Conservation (phyloP, 2,888 invertebrate genomes). For the Cephus runcator region DNA sequence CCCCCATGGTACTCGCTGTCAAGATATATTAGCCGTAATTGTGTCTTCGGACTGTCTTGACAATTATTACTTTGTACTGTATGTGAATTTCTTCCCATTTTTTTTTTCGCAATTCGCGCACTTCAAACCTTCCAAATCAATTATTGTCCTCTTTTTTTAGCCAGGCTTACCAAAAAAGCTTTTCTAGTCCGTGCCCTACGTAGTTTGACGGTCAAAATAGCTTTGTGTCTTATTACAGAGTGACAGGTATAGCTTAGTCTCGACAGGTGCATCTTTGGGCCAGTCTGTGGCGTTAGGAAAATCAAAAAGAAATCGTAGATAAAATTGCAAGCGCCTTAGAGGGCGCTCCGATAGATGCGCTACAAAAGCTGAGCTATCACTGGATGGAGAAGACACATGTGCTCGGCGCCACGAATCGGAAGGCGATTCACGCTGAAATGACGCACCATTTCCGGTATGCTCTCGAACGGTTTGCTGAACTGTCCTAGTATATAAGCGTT, state of each 20-base stretch:
- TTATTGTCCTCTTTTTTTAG: slow-evolving; percentile 38
- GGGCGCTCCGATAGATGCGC: slow-evolving; percentile 61
- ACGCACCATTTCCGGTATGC: slow-evolving; percentile 94
- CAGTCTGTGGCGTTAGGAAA: background rate
- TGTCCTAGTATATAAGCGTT: slow-evolving; percentile 91
- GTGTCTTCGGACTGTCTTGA: slow-evolving; percentile 11
- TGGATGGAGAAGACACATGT: slow-evolving; percentile 94
- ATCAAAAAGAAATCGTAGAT: slow-evolving; percentile 1
- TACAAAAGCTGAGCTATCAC: slow-evolving; percentile 85
- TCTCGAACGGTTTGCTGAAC: slow-evolving; percentile 91
- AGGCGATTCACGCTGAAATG: slow-evolving; percentile 93
- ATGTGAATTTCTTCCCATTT: slow-evolving; percentile 22
- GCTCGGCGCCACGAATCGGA: slow-evolving; percentile 95
- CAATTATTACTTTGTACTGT: slow-evolving; percentile 42
- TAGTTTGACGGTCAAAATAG: background rate
- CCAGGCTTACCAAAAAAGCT: background rate
- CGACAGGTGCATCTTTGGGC: background rate
- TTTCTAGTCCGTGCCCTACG: background rate
- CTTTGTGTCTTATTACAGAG: background rate
- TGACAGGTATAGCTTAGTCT: background rate
- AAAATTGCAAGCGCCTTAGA: slow-evolving; percentile 48
- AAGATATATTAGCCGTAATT: background rate
- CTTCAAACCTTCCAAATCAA: slow-evolving; percentile 26
- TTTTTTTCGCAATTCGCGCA: slow-evolving; percentile 11
- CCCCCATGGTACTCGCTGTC: background rate